Percentiles rank a stretch among this genome's conserved stretches.
Conservation (phyloP, 2,888 invertebrate species). For the Drosophila meridionalis region DNA sequence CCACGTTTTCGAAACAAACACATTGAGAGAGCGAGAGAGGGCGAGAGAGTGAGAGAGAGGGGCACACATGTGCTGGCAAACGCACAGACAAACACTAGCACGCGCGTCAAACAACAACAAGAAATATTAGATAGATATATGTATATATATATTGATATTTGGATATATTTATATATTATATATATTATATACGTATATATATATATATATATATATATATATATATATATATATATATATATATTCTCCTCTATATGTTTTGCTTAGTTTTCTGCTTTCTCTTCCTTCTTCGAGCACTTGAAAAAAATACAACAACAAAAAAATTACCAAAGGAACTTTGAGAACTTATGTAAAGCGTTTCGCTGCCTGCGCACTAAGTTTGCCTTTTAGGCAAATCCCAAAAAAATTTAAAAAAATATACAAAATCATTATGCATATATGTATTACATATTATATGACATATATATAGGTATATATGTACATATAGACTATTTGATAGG, state of each 20-base stretch:
- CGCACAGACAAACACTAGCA: slow-evolving; percentile 20
- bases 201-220: slow-evolving; percentile 2
- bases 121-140: slow-evolving; percentile 3
- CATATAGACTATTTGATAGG: slow-evolving; percentile 1
- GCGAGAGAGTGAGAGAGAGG: background rate
- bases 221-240: slow-evolving; percentile 11
- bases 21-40: background rate
- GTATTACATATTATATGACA: background rate
- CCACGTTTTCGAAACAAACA: slow-evolving; percentile 70
- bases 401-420: slow-evolving; percentile 1
- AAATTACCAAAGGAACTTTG: slow-evolving; percentile 40
- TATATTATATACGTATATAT: slow-evolving; percentile 10
- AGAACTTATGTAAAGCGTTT: slow-evolving; percentile 73
- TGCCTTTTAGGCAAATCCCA: background rate
- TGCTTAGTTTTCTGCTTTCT: slow-evolving; percentile 12
- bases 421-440: slow-evolving; percentile 1
- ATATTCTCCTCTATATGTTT: slow-evolving; percentile 26
- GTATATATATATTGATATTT: slow-evolving; percentile 8
- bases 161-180: background rate
- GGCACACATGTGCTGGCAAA: slow-evolving; percentile 5
- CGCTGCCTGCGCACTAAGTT: slow-evolving; percentile 67
- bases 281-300: slow-evolving; percentile 43
- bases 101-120: slow-evolving; percentile 46
- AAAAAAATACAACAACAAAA: slow-evolving; percentile 54
- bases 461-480: slow-evolving; percentile 17